Evolutionary conservation across 2,797 vertebrate genomes (phyloP), one percentile per base, ranked within the genome.

Genomic region (Spinibarbus caldwelli): DNA sequence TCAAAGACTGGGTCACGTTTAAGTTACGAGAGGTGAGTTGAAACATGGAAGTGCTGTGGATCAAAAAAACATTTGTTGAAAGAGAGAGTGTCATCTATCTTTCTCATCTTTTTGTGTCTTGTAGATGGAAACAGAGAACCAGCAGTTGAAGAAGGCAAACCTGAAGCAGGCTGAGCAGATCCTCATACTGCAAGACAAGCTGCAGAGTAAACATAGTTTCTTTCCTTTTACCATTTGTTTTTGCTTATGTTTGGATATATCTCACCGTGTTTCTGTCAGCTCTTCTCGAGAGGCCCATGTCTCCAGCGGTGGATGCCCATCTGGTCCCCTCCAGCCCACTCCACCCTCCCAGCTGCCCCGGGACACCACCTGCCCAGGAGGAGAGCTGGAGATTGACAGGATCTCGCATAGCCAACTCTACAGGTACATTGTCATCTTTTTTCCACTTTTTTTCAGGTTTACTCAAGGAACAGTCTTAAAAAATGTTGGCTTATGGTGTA

Each of bases 1-100:
- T 99, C 93, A 99, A 99, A 94, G 97, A 98, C 88, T 99, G 97
- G 97, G 97, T 99, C 91, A 98, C 97, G 0, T 90, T 96, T 59
- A 99, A 98, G 90, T 93, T 99, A 64, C 92, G 92, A 92, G 97
- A 98, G 96, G 97, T 98, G 91, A 95, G 94, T 83, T 80, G 67
- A 68, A 81, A 70, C 5, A 2, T 41, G 17, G 10, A 78, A 41
- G 59, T 49, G 5, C 31, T 29, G 9, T 71, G 72, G 11, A 12
- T 78, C 6, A 62, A 57, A 82, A 57, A 57, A 15, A 57, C 72
- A 54, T n/a, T 62, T 79, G 15, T 19, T 70, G 49, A 77, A 66
- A 64, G 64, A 45, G 21, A 67, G 11, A 5, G 2, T 34, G 17
- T 36, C 3, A 21, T 49, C 23, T 70, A 14, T 23, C 10, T 21